Conservation (phyloP, 2,113 vertebrate species). For the Seriola rivoliana region DNA sequence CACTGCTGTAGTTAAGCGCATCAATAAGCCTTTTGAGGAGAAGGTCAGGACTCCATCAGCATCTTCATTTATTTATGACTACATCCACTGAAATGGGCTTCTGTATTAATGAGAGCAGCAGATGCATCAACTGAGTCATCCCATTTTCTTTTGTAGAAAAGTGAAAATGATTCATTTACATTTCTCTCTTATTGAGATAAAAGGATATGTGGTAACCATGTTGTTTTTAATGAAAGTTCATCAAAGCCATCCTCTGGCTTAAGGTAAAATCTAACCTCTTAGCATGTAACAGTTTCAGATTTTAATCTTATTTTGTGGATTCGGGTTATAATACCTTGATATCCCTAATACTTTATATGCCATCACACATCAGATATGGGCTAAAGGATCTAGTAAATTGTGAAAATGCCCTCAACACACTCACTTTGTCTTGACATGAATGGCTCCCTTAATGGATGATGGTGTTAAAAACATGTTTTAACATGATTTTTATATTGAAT, state of each 20-base stretch:
- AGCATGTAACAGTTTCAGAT: too few relatives aligned
- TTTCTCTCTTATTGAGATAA: not conserved
- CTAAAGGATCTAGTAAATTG: not conserved
- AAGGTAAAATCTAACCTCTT: not conserved
- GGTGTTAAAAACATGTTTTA: constrained; percentile 15
- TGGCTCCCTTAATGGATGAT: not conserved
- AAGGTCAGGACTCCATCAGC: constrained; percentile 58
- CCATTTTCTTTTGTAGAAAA: constrained; percentile 17
- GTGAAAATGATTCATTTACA: not conserved
- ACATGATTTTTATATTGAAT: constrained; percentile 7
- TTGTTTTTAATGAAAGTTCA: not conserved
- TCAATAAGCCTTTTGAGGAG: constrained; percentile 56
- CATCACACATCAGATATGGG: not conserved
- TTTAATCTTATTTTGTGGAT: not conserved
- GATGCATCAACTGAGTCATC: constrained; percentile 2
- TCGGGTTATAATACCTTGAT: not conserved
- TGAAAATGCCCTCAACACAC: not conserved
- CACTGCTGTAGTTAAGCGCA: constrained; percentile 49
- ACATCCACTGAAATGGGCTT: constrained; percentile 30
- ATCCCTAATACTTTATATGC: not conserved
- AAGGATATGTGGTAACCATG: not conserved
- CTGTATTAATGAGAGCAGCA: constrained; percentile 20
- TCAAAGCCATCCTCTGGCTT: not conserved
- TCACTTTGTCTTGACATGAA: not conserved
- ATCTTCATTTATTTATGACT: constrained; percentile 67